Base-by-base conservation (phyloP, 2,888 invertebrate species). In the Megastigmus dorsalis region DNA sequence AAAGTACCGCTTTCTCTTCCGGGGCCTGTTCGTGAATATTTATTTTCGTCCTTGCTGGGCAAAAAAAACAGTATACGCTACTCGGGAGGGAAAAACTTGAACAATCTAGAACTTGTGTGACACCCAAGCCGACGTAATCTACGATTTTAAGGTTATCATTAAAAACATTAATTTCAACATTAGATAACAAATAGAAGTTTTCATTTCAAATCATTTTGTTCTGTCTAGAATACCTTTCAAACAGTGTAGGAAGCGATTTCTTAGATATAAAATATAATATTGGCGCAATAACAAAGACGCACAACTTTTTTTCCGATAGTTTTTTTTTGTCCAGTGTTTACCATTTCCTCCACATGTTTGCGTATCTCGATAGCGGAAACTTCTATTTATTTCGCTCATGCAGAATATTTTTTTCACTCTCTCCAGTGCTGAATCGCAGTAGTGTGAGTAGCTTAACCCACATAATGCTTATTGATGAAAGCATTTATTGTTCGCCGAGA, bases 301-400 rank as follows among this genome's bases (percentile, higher is more conserved):
- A 6, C 10, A 65, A 18, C 33, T 18, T 68, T 68, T n/a, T 67
- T 59, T 45, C 28, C 57, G 23, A 48, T 59, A 48, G 26, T 55
- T 54, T 18, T 15, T 15, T 10, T 23, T 23, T n/a, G n/a, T n/a
- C n/a, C 23, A 15, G 2, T 33, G n/a, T 26, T 45, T 45, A 45
- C 15, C 10, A 2, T 23, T 66, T n/a, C n/a, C 18, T 55, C 10
- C 18, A n/a, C 18, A 45, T 28, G 18, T 18, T 50, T 38, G 13
- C 15, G 15, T 36, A 18, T 30, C 45, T 48, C 18, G 57, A 45
- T 57, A 57, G n/a, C 15, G 10, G n/a, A 0, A 48, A 9, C 20
- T 54, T 20, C n/a, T n/a, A n/a, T n/a, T n/a, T n/a, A n/a, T 54
- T 54, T 54, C 2, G 3, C 13, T 6, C 3, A n/a, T 0, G 43